Evolutionary conservation across 1,140 invertebrate genomes (phyloP), one percentile per base, ranked within the genome.

Genomic region (Cydia fagiglandana): DNA sequence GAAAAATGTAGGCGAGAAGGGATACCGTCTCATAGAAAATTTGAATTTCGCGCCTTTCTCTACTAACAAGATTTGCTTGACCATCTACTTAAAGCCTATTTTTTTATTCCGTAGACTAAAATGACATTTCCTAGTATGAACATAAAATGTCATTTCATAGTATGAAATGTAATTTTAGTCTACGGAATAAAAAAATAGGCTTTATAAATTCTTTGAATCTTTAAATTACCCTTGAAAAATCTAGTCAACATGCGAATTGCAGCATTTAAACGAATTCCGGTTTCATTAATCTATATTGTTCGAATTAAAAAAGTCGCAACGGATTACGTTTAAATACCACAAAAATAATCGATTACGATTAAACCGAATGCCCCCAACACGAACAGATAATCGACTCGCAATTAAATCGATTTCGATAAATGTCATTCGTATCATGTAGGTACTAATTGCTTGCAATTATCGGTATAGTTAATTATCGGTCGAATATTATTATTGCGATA

Each of bases 351-450:
- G 61, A 64, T 64, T 64, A 28, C 61, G 28, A 64, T 20, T 20
- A 61, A 64, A 28, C 9, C 61, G n/a, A 20, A 24, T 61, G 56
- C n/a, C n/a, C 20, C n/a, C 5, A 61, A 30, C 20, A 28, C 61
- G 61, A 64, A 13, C 61, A 5, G 7, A 64, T 64, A 28, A 68
- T 34, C 30, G 28, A n/a, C 38, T 34, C 24, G 30, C 64, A 34
- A 30, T 30, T 15, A 68, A 68, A 68, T 38, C 64, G 64, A 68
- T 38, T 68, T 68, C 64, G 30, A 68, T 68, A 34, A 68, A 68
- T 38, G 64, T 68, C 64, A 68, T 38, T 68, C 64, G 64, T 68
- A 68, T 68, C 28, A 68, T 68, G 64, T n/a, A n/a, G n/a, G n/a
- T 38, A 30, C 28, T 68, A 68, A 68, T 68, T 68, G 30, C 64